Conservation (phyloP, 2,113 vertebrate genomes). For the Albula glossodonta region DNA sequence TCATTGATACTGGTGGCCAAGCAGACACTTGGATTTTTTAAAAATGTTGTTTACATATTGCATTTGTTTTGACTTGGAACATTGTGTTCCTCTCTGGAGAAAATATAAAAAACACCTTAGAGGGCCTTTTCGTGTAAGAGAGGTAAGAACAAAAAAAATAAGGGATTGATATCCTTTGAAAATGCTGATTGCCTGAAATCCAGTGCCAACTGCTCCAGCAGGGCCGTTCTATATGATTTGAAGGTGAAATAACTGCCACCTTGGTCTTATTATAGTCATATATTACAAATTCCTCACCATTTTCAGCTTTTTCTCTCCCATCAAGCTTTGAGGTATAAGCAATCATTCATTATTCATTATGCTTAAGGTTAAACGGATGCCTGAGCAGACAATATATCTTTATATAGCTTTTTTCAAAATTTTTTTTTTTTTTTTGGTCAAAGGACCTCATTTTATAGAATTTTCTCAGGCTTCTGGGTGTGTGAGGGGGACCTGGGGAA, state of each 20-base stretch:
- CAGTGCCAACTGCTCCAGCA: not conserved
- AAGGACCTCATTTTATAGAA: not conserved
- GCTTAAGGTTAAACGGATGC: constrained; percentile 23
- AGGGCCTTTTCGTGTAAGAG: too few relatives aligned
- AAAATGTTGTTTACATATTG: not conserved
- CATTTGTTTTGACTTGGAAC: not conserved
- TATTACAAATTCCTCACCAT: constrained; percentile 3
- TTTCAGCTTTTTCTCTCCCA: constrained; percentile 7
- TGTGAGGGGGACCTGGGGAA: constrained; percentile 3
- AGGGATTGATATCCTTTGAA: not conserved
- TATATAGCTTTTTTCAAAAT: constrained; percentile 6
- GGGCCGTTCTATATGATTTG: constrained; percentile 8
- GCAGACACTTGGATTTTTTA: not conserved
- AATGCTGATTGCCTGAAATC: constrained; percentile 3
- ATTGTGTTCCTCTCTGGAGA: not conserved
- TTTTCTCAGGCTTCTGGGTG: constrained; percentile 13
- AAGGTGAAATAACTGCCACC: constrained; percentile 23
- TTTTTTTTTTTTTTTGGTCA: not conserved
- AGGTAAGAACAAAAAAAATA: constrained; percentile 6
- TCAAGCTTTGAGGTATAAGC: constrained; percentile 16
- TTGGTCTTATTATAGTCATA: constrained; percentile 14
- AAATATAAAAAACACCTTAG: not conserved
- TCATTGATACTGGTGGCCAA: not conserved
- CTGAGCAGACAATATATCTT: constrained; percentile 24
- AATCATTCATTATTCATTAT: constrained; percentile 36